phyloP scores from a whole-genome alignment of 2,888 invertebrate genomes.

The Pocota personata region DNA sequence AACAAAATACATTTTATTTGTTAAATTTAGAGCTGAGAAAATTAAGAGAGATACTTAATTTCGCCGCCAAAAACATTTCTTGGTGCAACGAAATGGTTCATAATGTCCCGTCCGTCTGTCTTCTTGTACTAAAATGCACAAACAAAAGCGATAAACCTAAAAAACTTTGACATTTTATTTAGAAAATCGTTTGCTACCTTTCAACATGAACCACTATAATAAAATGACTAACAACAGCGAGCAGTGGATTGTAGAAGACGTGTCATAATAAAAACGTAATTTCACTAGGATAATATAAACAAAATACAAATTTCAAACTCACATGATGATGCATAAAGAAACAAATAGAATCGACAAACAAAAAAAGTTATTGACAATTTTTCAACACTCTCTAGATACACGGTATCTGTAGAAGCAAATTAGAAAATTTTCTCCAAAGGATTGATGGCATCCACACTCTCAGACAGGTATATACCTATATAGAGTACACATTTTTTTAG shows the following conservation, averaged over 20 bases:
- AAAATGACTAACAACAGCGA: slow-evolving; percentile 37
- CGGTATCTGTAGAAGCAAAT: slow-evolving; percentile 23
- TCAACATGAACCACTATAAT: slow-evolving; percentile 39
- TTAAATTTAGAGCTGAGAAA: slow-evolving; percentile 24
- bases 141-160: slow-evolving; percentile 60
- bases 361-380: slow-evolving; percentile 44
- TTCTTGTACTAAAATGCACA: slow-evolving; percentile 22
- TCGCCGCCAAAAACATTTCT: background rate
- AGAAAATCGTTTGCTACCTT: slow-evolving; percentile 57
- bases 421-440: slow-evolving; percentile 25
- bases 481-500: slow-evolving; percentile 26
- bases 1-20: background rate
- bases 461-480: slow-evolving; percentile 28
- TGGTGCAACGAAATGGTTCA: background rate
- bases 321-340: slow-evolving; percentile 27
- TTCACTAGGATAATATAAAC: slow-evolving; percentile 34
- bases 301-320: slow-evolving; percentile 59
- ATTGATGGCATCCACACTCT: slow-evolving; percentile 30
- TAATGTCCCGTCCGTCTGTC: background rate
- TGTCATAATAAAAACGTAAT: slow-evolving; percentile 58
- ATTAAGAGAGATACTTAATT: slow-evolving; percentile 17
- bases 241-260: slow-evolving; percentile 35
- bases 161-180: slow-evolving; percentile 68
- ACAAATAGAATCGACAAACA: slow-evolving; percentile 4
- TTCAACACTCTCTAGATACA: background rate